phyloP scores from a whole-genome alignment of 64 coral and sea anemone species.

The Orbicella faveolata region DNA sequence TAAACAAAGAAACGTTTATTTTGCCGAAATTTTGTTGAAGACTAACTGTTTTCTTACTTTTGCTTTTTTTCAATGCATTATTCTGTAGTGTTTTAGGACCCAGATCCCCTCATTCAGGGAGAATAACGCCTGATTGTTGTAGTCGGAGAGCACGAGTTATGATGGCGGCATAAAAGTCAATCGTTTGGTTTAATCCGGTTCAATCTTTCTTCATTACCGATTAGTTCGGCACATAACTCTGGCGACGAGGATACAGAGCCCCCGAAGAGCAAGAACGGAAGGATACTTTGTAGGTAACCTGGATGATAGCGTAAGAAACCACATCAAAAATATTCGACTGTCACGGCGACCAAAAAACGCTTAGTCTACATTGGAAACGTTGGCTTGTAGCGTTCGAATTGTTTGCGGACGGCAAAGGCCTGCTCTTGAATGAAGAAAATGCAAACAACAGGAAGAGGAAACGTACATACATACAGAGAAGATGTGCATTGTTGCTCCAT shows the following conservation, averaged over 20 bases:
- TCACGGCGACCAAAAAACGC: neutral
- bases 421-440: conserved; percentile 17
- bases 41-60: too few relatives aligned
- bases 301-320: neutral
- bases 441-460: conserved; percentile 33
- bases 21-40: too few relatives aligned
- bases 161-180: neutral
- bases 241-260: neutral
- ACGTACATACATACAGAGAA: neutral
- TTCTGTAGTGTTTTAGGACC: neutral
- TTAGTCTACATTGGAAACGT: neutral
- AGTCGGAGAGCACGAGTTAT: neutral
- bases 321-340: neutral
- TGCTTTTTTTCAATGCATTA: too few relatives aligned
- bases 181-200: too few relatives aligned
- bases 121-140: too few relatives aligned
- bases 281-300: neutral
- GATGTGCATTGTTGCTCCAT: neutral
- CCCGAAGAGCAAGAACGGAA: neutral
- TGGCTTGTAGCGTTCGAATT: neutral
- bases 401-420: conserved; percentile 11
- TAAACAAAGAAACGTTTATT: too few relatives aligned
- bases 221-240: neutral
- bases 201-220: neutral
- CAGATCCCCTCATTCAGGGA: neutral